phyloP scores from a whole-genome alignment of 2,797 vertebrate species.

The Propithecus perrieri region DNA sequence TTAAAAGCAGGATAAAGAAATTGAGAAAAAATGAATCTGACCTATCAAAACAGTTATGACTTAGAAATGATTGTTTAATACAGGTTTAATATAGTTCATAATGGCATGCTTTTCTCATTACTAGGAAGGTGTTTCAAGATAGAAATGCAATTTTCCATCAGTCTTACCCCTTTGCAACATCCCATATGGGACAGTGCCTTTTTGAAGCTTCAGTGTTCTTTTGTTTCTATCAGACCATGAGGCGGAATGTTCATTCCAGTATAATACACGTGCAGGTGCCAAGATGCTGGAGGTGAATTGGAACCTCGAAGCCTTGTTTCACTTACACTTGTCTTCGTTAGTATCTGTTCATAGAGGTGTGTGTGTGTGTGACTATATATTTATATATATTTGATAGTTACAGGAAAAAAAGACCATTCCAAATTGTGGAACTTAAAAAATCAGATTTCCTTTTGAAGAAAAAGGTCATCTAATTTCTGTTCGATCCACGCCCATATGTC shows the following conservation, averaged over 20 bases:
- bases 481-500: background rate
- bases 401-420: background rate
- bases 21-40: background rate
- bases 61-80: slow-evolving; percentile 23
- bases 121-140: background rate
- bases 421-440: background rate
- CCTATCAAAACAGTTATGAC: background rate
- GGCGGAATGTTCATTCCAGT: background rate
- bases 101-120: background rate
- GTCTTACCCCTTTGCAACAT: background rate
- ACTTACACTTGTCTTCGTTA: background rate
- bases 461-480: background rate
- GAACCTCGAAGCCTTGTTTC: background rate
- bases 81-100: background rate
- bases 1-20: background rate
- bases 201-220: background rate
- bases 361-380: background rate
- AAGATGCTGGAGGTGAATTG: background rate
- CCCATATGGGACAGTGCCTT: background rate
- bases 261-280: background rate
- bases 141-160: background rate
- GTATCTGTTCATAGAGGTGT: background rate
- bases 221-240: background rate
- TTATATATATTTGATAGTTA: background rate
- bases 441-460: slow-evolving; percentile 23